These are phyloP conservation scores for Resseliella maxima DNA, from an alignment of 2,888 invertebrate species.

Conservation along the genomic window DNA sequence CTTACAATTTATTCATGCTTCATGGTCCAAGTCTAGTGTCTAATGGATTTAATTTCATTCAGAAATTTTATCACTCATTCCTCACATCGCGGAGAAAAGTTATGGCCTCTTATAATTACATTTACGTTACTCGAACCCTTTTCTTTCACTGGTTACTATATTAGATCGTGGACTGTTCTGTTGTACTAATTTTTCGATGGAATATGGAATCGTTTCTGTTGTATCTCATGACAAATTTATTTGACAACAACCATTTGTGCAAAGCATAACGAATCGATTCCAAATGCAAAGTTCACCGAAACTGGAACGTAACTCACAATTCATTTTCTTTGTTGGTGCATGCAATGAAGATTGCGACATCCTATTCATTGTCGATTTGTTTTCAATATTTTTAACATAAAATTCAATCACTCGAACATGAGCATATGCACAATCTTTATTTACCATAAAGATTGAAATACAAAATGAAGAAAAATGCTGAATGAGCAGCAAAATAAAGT, in stretches of 20 bases:
- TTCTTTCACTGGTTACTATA: neutral
- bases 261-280: conserved; percentile 18
- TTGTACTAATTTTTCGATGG: conserved; percentile 24
- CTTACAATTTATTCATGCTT: conserved; percentile 30
- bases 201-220: neutral
- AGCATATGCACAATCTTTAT: too few species aligned
- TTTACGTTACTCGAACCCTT: conserved; percentile 54
- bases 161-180: neutral
- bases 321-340: neutral
- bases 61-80: neutral
- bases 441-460: conserved; percentile 6
- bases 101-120: conserved; percentile 37
- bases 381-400: conserved; percentile 34
- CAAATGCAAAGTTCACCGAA: neutral
- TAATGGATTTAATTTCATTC: conserved; percentile 55
- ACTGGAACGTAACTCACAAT: neutral
- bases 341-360: conserved; percentile 9
- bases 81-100: neutral
- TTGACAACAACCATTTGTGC: neutral
- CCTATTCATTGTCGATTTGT: conserved; percentile 48
- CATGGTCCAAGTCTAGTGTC: conserved; percentile 36
- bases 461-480: neutral
- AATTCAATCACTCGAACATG: conserved; percentile 47
- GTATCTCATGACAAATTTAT: neutral
- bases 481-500: conserved; percentile 30